A percentile compares a stretch with the other conserved stretches of the same genome.
These are phyloP conservation scores for Ferrisia virgata DNA, from an alignment of 2,888 invertebrate species.

Conservation along the genomic window DNA sequence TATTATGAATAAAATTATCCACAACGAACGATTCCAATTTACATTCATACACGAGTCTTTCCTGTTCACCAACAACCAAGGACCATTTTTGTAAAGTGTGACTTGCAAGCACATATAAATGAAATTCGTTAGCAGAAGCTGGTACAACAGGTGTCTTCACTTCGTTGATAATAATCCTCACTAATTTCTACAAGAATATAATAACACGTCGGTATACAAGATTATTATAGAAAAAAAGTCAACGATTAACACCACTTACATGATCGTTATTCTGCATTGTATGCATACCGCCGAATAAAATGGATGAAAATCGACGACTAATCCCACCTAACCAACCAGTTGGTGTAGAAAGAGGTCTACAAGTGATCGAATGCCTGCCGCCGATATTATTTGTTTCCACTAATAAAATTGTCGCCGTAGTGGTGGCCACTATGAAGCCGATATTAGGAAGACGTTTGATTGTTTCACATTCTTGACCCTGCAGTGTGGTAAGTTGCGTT, in stretches of 20 bases:
- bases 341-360: constrained; percentile 68
- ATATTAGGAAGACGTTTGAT: constrained; percentile 66
- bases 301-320: constrained; percentile 72
- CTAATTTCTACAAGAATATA: constrained; percentile 57
- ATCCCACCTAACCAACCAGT: constrained; percentile 85
- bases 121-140: constrained; percentile 53
- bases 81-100: constrained; percentile 81
- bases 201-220: not conserved
- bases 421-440: constrained; percentile 83
- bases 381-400: constrained; percentile 59
- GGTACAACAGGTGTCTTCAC: constrained; percentile 53
- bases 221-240: too few relatives aligned
- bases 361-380: constrained; percentile 67
- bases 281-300: constrained; percentile 67
- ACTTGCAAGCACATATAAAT: constrained; percentile 71
- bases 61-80: constrained; percentile 62
- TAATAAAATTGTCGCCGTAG: constrained; percentile 77
- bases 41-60: constrained; percentile 70
- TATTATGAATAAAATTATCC: constrained; percentile 66
- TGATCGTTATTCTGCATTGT: constrained; percentile 50
- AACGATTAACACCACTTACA: constrained; percentile 48
- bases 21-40: constrained; percentile 70
- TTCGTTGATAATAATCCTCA: constrained; percentile 62
- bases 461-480: constrained; percentile 78
- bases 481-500: not conserved